phyloP scores from a whole-genome alignment of 2,888 invertebrate genomes.

The Linyphia triangularis region DNA sequence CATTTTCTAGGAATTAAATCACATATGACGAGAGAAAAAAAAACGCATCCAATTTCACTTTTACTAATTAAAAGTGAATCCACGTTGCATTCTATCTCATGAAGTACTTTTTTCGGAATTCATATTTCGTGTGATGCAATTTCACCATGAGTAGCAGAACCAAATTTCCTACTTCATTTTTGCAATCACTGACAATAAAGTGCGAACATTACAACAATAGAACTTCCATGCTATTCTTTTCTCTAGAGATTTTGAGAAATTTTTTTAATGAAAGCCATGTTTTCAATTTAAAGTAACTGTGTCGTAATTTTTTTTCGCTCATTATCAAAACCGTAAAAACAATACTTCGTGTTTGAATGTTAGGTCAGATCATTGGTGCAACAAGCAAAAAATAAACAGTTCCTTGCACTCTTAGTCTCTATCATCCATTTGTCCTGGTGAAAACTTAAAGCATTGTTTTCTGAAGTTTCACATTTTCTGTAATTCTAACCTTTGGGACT shows the following conservation, averaged over 20 bases:
- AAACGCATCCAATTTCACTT: too few relatives aligned
- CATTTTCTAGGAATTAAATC: too few relatives aligned
- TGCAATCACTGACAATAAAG: background rate
- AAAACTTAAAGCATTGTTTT: conserved; percentile 28
- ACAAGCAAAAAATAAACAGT: background rate
- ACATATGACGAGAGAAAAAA: too few relatives aligned
- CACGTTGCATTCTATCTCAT: too few relatives aligned
- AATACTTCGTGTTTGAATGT: background rate
- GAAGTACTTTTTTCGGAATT: too few relatives aligned
- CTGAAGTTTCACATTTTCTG: background rate
- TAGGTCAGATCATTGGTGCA: background rate
- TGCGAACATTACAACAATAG: background rate
- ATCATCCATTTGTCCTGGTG: background rate
- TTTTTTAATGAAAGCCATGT: background rate
- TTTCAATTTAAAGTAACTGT: background rate
- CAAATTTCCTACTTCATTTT: too few relatives aligned
- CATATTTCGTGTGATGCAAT: too few relatives aligned
- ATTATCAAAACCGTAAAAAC: background rate
- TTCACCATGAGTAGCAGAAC: too few relatives aligned
- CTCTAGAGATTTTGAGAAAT: background rate
- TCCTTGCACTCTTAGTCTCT: background rate
- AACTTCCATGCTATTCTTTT: background rate
- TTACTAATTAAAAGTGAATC: too few relatives aligned
- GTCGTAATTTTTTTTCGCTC: background rate
- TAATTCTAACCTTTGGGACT: conserved; percentile 1